Conservation (phyloP, 2,113 vertebrate species). For the Engystomops pustulosus region DNA sequence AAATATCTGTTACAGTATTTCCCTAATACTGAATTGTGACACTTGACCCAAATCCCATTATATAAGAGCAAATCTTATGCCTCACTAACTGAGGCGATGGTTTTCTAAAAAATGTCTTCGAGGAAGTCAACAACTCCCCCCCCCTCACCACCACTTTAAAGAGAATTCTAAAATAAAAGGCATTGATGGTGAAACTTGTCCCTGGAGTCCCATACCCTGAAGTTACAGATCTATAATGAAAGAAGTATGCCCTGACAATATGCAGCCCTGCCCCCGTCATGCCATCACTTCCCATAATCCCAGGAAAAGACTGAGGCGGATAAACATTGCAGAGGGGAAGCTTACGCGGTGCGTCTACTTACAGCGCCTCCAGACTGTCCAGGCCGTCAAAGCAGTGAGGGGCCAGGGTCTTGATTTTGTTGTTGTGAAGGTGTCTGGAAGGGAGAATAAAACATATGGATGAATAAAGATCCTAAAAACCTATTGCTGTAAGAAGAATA, state of each 20-base stretch:
- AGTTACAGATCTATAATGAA: conserved; percentile 43
- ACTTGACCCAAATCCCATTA: too few relatives aligned
- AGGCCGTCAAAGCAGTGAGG: conserved; percentile 89
- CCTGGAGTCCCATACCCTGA: conserved; percentile 25
- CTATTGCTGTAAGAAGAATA: not conserved
- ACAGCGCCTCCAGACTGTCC: conserved; percentile 95
- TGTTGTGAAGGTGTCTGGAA: conserved; percentile 96
- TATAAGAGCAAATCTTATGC: not conserved
- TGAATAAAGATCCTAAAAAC: not conserved
- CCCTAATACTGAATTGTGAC: too few relatives aligned
- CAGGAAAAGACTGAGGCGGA: conserved; percentile 7
- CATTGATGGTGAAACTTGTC: not conserved
- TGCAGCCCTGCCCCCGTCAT: not conserved
- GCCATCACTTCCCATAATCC: conserved; percentile 16
- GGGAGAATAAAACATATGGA: conserved; percentile 34
- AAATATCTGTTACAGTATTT: too few relatives aligned
- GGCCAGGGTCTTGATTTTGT: conserved; percentile 90
- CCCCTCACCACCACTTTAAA: not conserved
- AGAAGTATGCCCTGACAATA: conserved; percentile 33
- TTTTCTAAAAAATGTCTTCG: not conserved
- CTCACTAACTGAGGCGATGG: not conserved
- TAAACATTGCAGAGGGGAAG: conserved; percentile 4
- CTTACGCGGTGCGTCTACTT: conserved; percentile 72
- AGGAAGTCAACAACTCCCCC: not conserved
- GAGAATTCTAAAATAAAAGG: conserved; percentile 4